phyloP scores from a whole-genome alignment of 1,140 invertebrate species.

The Rhysida immarginata region DNA sequence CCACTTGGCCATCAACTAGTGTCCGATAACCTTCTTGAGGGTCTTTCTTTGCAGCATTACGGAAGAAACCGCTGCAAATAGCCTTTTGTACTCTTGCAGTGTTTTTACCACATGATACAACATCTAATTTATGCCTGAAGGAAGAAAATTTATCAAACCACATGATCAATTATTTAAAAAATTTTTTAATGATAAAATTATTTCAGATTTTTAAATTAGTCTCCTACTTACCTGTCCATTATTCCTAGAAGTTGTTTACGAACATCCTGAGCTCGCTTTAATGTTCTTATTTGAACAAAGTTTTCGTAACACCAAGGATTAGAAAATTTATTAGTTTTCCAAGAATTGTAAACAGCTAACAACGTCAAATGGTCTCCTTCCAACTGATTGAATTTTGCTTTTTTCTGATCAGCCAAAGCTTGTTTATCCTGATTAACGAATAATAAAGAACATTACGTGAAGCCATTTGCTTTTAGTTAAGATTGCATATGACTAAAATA shows the following conservation, averaged over 20 bases:
- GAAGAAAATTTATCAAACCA: slow-evolving; percentile 19
- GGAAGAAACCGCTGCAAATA: slow-evolving; percentile 96
- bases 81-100: slow-evolving; percentile 93
- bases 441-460: slow-evolving; percentile 10
- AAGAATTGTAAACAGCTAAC: slow-evolving; percentile 97
- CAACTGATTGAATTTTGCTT: slow-evolving; percentile 96
- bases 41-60: slow-evolving; percentile 98
- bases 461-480: not conserved
- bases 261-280: slow-evolving; percentile 96
- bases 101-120: slow-evolving; percentile 90
- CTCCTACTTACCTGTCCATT: slow-evolving; percentile 63
- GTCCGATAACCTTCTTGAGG: slow-evolving; percentile 98
- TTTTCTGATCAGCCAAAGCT: slow-evolving; percentile 93
- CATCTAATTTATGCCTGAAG: slow-evolving; percentile 88
- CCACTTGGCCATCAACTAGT: slow-evolving; percentile 91
- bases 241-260: slow-evolving; percentile 94
- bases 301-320: slow-evolving; percentile 99
- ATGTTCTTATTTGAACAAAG: slow-evolving; percentile 92
- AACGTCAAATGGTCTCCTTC: slow-evolving; percentile 97
- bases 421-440: slow-evolving; percentile 93
- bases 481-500: not conserved
- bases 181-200: slow-evolving; percentile 12
- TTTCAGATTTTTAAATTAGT: not conserved
- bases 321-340: slow-evolving; percentile 98
- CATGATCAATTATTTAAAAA: not conserved